Base-by-base conservation (phyloP, 1,140 invertebrate genomes). In the Pygmarrhopalites habei region DNA sequence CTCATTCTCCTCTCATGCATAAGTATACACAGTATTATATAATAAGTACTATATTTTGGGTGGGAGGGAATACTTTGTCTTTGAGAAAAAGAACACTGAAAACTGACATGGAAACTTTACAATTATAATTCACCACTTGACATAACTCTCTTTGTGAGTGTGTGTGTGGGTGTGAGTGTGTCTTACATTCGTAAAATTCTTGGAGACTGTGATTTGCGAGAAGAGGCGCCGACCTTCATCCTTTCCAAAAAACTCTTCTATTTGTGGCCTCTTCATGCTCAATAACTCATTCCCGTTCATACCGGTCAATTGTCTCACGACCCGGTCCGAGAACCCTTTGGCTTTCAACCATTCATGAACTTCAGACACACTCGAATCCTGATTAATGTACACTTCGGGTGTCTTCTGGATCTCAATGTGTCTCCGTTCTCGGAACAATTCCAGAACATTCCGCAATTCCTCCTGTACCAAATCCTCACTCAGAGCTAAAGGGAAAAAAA, bases 161-260 rank as follows among this genome's bases (percentile, higher is more conserved):
- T n/a, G n/a, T n/a, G n/a, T n/a, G n/a, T n/a, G n/a, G n/a, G n/a
- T n/a, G n/a, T n/a, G n/a, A n/a, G n/a, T n/a, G n/a, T n/a, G n/a
- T n/a, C 59, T 81, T 81, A 91, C 89, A 78, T 86, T 86, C 67
- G 82, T 85, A 39, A 85, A 80, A 72, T 84, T 88, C 70, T 86
- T 80, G 72, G 89, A 88, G 56, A 90, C 79, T 1, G 83, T 82
- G 25, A 92, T 77, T 73, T 89, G 87, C 43, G 85, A 86, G 69
- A 85, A 82, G 5, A 92, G 79, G 5, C 86, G 79, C 64, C 80
- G 79, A 44, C 88, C 89, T 72, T 90, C 88, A 30, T 82, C 77
- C 4, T 76, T 71, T 0, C 86, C 87, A 68, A 84, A 85, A 66
- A 84, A 80, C 35, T 82, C 79, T 66, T 88, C 85, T 32, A 89